These are phyloP conservation scores for Aphodius sticticus DNA, from an alignment of 2,888 invertebrate species.

Conservation along the genomic window DNA sequence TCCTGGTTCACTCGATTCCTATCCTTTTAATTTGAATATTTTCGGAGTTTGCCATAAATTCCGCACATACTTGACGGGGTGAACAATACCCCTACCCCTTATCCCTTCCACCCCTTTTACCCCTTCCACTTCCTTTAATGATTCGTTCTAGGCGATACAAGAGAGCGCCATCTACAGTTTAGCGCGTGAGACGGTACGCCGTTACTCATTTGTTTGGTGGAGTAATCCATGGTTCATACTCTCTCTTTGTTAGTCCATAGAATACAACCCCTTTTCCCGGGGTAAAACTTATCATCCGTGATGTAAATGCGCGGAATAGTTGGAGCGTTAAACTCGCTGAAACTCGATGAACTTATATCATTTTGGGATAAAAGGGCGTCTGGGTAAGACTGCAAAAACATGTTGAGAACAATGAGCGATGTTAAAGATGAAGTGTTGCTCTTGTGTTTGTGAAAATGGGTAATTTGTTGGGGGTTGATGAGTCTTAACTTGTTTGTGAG, in stretches of 20 bases:
- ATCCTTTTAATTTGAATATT: neutral
- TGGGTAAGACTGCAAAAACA: slow-evolving; percentile 5
- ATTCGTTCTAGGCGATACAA: slow-evolving; percentile 11
- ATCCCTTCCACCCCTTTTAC: neutral
- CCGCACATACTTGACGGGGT: neutral
- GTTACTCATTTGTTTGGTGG: neutral
- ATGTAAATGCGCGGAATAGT: slow-evolving; percentile 6
- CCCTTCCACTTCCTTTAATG: slow-evolving; percentile 4
- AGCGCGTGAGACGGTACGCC: neutral
- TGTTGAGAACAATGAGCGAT: neutral
- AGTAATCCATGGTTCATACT: neutral
- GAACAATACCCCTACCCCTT: neutral
- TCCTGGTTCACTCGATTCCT: neutral
- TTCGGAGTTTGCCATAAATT: neutral
- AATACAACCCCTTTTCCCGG: neutral
- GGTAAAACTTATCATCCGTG: slow-evolving; percentile 11
- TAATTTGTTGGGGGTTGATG: too few relatives aligned
- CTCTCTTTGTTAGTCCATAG: neutral
- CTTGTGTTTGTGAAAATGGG: too few relatives aligned
- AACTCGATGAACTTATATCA: slow-evolving; percentile 10
- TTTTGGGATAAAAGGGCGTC: slow-evolving; percentile 1
- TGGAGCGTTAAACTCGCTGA: slow-evolving; percentile 1
- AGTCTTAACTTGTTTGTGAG: too few relatives aligned
- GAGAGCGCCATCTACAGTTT: slow-evolving; percentile 6
- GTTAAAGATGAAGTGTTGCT: neutral